phyloP scores from a whole-genome alignment of 2,797 vertebrate genomes.

The Sebastes nivosus region DNA sequence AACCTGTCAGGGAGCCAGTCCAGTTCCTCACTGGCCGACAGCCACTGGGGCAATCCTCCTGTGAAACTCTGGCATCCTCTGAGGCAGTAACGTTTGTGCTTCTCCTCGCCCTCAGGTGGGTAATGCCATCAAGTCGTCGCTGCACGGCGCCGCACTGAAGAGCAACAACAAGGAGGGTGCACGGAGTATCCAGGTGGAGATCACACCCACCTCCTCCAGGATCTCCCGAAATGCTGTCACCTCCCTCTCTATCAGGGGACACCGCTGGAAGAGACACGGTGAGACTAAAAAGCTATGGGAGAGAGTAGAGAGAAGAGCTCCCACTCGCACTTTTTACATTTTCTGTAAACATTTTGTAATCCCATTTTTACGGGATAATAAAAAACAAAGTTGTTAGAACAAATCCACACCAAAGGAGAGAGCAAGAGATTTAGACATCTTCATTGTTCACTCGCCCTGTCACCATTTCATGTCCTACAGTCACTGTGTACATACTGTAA shows the following conservation, averaged over 20 bases:
- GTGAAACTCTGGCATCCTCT: background rate
- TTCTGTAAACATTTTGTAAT: background rate
- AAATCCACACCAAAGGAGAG: conserved; percentile 38
- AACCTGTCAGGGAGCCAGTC: background rate
- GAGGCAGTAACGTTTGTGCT: background rate
- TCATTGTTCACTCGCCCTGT: conserved; percentile 5
- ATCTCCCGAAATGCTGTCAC: conserved; percentile 99
- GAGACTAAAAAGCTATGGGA: conserved; percentile 61
- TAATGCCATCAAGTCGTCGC: conserved; percentile 96
- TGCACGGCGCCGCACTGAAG: conserved; percentile 91
- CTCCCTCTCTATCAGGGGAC: conserved; percentile 96
- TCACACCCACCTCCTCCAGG: conserved; percentile 95
- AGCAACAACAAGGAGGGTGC: conserved; percentile 92
- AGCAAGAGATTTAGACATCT: conserved; percentile 17
- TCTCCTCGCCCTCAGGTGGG: conserved; percentile 85
- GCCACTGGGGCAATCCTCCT: background rate
- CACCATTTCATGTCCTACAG: conserved; percentile 28
- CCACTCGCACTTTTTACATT: too few relatives aligned
- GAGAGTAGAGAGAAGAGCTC: background rate
- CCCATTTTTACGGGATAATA: background rate
- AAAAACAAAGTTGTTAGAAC: background rate
- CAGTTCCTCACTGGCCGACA: background rate
- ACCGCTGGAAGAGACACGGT: conserved; percentile 99
- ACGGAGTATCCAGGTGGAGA: conserved; percentile 96
- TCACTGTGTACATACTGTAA: conserved; percentile 5